Evolutionary conservation across 2,113 vertebrate genomes (phyloP), one percentile per base, ranked within the genome.

Genomic region (Silurus meridionalis): DNA sequence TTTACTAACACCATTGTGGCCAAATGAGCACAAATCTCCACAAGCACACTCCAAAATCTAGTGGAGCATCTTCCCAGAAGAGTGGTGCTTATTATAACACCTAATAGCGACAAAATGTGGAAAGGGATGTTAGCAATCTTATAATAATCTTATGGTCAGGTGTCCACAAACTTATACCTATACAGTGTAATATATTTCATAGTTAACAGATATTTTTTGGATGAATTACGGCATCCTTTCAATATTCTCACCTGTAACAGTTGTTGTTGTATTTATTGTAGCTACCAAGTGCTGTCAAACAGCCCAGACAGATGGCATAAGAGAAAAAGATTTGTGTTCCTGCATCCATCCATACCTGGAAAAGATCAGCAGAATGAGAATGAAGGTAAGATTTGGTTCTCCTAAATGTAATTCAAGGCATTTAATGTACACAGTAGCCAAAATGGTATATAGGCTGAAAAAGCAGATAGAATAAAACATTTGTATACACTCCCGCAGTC

Each of bases 271-370:
- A 99, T 91, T 97, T 96, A 93, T 98, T 99, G 94, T 99, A 99
- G 94, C 98, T 99, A 87, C 98, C 97, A 90, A 99, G 93, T 15
- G 98, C 98, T 0, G 97, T 98, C 87, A 99, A 95, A 88, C 97
- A 98, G 88, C 98, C 98, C 78, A 99, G 93, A 83, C 97, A 99
- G 91, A 99, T 97, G 92, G 97, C 97, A 8, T 96, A 98, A 0
- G 97, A 99, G 93, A 97, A 99, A 94, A 99, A 99, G 90, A 99
- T 98, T 89, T 99, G 98, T 64, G 98, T 99, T 63, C 98, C 98
- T 1, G 98, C 98, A 46, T 99, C 98, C 97, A 99, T 98, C 98
- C 98, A 99, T 50, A 99, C 98, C 98, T 99, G 86, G 58, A 87
- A 89, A 86, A 64, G 91, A 77, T 53, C 58, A 82, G 57, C 11